Percentiles rank a stretch among this genome's conserved stretches.
These are phyloP conservation scores for Epinephelus lanceolatus DNA, from an alignment of 2,113 vertebrate genomes.

Conservation along the genomic window DNA sequence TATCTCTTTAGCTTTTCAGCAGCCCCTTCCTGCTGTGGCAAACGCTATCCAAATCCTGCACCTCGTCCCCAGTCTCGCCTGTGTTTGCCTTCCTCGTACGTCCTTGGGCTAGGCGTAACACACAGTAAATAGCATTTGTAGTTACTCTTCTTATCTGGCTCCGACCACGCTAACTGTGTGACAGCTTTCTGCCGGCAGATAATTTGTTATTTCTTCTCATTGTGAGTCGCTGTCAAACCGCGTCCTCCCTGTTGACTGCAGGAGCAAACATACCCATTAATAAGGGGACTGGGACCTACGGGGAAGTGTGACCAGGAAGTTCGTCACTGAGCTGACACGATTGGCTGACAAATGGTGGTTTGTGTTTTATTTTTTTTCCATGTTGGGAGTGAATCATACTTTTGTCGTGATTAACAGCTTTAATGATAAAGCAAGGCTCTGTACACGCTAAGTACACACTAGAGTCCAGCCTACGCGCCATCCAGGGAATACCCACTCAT, in stretches of 20 bases:
- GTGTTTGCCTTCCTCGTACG: constrained; percentile 62
- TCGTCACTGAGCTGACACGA: constrained; percentile 78
- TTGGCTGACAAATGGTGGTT: constrained; percentile 58
- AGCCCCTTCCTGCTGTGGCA: constrained; percentile 5
- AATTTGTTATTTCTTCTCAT: constrained; percentile 3
- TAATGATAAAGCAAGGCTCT: not conserved
- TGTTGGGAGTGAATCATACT: constrained; percentile 37
- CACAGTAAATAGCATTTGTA: constrained; percentile 38
- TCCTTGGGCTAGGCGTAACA: constrained; percentile 67
- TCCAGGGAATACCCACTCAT: constrained; percentile 53
- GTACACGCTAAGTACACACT: not conserved
- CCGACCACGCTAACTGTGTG: constrained; percentile 18
- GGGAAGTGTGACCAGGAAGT: constrained; percentile 83
- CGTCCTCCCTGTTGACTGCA: constrained; percentile 28
- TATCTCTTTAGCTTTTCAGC: constrained; percentile 14
- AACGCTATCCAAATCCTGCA: constrained; percentile 33
- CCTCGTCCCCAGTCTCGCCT: constrained; percentile 44
- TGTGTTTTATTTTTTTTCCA: constrained; percentile 3
- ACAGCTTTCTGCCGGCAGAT: constrained; percentile 13
- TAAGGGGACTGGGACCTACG: constrained; percentile 45
- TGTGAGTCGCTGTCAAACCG: not conserved
- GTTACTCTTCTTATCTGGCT: constrained; percentile 45
- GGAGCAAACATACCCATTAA: constrained; percentile 30
- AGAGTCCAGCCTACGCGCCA: constrained; percentile 24
- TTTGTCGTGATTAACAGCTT: constrained; percentile 43